Evolutionary conservation across 2,797 vertebrate genomes (phyloP).

Genomic region (Chromobotia macracanthus): DNA sequence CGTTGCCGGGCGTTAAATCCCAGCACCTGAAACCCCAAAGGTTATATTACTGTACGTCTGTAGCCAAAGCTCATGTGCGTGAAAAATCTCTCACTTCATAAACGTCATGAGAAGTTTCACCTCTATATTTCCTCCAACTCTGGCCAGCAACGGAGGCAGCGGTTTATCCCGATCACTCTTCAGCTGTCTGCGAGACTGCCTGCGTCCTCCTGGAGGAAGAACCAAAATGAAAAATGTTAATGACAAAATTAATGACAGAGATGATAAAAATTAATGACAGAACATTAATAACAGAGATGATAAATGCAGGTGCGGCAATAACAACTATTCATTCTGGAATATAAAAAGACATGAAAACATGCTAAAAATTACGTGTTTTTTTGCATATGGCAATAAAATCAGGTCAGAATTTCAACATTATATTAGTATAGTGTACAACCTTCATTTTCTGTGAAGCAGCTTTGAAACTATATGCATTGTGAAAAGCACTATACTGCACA

Average conservation of each 20-base stretch:
- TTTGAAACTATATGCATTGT: no score
- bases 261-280: not conserved
- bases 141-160: constrained; percentile 90
- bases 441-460: no score
- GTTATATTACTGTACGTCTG: not conserved
- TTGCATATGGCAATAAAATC: no score
- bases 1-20: constrained; percentile 97
- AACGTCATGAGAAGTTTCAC: constrained; percentile 66
- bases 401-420: no score
- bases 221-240: not conserved
- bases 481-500: no score
- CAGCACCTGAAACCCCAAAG: constrained; percentile 81
- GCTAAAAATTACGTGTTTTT: no score
- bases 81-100: not conserved
- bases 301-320: no score
- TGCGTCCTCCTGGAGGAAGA: constrained; percentile 84
- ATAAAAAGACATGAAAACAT: no score
- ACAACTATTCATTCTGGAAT: no score
- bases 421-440: no score
- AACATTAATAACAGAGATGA: not conserved
- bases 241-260: not conserved
- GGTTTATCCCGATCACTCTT: constrained; percentile 95
- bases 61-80: not conserved
- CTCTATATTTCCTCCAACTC: constrained; percentile 97
- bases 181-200: constrained; percentile 92